Conservation (phyloP, 2,888 invertebrate species). For the Pocota personata region DNA sequence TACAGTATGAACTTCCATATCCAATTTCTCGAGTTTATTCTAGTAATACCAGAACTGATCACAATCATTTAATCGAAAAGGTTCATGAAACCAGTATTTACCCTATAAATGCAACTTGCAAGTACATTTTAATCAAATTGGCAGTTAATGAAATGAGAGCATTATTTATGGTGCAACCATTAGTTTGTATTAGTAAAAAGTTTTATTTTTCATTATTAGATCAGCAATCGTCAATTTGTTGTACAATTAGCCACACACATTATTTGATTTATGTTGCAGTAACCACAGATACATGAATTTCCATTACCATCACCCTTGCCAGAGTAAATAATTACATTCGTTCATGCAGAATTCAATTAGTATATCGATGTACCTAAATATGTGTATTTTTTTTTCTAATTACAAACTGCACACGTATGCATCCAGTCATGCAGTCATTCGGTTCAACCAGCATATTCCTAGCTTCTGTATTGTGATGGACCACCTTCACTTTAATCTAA, state of each 20-base stretch:
- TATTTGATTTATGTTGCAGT: neutral
- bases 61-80: too few relatives aligned
- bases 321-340: conserved; percentile 4
- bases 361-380: neutral
- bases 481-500: conserved; percentile 29
- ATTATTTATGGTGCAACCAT: too few relatives aligned
- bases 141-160: too few relatives aligned
- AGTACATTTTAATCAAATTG: too few relatives aligned
- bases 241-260: neutral
- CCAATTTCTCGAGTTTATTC: too few relatives aligned
- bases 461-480: neutral
- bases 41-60: too few relatives aligned
- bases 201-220: too few relatives aligned
- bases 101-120: too few relatives aligned
- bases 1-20: too few relatives aligned
- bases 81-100: too few relatives aligned
- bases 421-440: neutral
- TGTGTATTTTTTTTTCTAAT: neutral
- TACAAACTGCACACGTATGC: neutral
- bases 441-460: neutral
- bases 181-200: too few relatives aligned
- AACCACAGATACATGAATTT: neutral
- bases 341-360: conserved; percentile 23
- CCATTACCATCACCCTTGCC: neutral
- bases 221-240: too few relatives aligned